These are phyloP conservation scores for Ooceraea biroi DNA, from an alignment of 1,140 invertebrate species.

Conservation along the genomic window DNA sequence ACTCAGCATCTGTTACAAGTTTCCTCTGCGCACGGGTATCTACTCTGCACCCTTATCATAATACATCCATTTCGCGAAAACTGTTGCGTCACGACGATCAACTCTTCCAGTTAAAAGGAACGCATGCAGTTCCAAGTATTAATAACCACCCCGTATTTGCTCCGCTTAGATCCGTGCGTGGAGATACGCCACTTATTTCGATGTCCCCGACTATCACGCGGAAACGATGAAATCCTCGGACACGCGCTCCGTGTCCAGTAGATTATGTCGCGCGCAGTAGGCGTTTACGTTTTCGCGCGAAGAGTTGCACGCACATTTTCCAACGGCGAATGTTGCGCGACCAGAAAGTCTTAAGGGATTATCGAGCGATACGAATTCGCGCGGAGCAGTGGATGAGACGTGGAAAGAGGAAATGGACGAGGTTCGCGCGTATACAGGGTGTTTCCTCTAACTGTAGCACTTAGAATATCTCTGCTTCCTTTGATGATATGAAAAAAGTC, in stretches of 20 bases:
- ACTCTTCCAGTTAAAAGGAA: neutral
- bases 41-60: constrained; percentile 26
- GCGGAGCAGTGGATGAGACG: neutral
- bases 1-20: constrained; percentile 47
- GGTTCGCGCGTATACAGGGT: too few species aligned
- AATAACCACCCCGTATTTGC: neutral
- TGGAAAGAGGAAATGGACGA: constrained; percentile 46
- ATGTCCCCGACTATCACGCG: constrained; percentile 7
- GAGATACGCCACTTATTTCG: constrained; percentile 18
- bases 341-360: constrained; percentile 31
- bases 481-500: too few species aligned
- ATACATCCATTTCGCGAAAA: constrained; percentile 31
- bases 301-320: constrained; percentile 41
- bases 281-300: constrained; percentile 25
- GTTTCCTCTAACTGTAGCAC: too few species aligned
- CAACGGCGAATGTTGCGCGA: constrained; percentile 34
- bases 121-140: neutral
- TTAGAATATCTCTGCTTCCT: too few species aligned
- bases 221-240: neutral
- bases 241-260: constrained; percentile 1
- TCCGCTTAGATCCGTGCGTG: too few species aligned
- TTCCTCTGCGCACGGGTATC: constrained; percentile 14
- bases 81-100: constrained; percentile 17
- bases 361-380: constrained; percentile 25
- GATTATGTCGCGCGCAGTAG: constrained; percentile 20